Evolutionary conservation across 2,888 invertebrate species (phyloP).

Genomic region (Protophormia terraenovae): DNA sequence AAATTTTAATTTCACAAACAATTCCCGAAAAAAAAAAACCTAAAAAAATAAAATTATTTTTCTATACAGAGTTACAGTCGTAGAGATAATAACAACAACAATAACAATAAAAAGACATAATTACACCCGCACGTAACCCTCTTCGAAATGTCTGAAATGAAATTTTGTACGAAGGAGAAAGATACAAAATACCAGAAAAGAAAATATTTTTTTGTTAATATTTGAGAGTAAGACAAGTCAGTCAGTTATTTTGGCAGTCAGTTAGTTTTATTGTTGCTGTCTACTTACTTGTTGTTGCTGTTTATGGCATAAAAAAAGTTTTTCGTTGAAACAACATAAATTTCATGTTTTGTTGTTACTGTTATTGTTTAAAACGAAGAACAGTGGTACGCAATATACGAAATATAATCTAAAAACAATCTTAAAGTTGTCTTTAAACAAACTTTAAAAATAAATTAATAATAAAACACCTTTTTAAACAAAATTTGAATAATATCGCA

Average conservation of each 20-base stretch:
- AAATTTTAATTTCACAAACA: slow-evolving; percentile 55
- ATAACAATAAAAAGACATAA: not conserved
- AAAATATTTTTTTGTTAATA: slow-evolving; percentile 46
- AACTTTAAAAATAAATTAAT: no score
- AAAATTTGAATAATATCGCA: no score
- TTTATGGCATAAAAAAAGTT: slow-evolving; percentile 37
- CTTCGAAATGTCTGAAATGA: slow-evolving; percentile 1
- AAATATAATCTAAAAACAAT: not conserved
- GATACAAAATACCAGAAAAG: slow-evolving; percentile 35
- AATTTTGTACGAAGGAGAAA: slow-evolving; percentile 6
- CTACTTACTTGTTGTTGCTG: not conserved
- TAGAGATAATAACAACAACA: no score
- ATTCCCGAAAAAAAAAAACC: slow-evolving; percentile 50
- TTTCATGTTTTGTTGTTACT: slow-evolving; percentile 29
- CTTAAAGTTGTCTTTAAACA: no score
- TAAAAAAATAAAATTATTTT: slow-evolving; percentile 42
- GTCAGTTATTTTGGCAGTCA: not conserved
- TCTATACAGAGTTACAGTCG: slow-evolving; percentile 29
- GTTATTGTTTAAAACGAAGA: slow-evolving; percentile 18
- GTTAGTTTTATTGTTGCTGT: slow-evolving; percentile 7
- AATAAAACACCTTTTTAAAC: no score
- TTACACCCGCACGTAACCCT: slow-evolving; percentile 58
- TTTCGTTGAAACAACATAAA: slow-evolving; percentile 46
- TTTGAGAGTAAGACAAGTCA: no score
- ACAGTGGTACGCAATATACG: not conserved